Evolutionary conservation across 2,113 vertebrate species (phyloP), one percentile per base, ranked within the genome.

Genomic region (Oreotrochilus melanogaster): DNA sequence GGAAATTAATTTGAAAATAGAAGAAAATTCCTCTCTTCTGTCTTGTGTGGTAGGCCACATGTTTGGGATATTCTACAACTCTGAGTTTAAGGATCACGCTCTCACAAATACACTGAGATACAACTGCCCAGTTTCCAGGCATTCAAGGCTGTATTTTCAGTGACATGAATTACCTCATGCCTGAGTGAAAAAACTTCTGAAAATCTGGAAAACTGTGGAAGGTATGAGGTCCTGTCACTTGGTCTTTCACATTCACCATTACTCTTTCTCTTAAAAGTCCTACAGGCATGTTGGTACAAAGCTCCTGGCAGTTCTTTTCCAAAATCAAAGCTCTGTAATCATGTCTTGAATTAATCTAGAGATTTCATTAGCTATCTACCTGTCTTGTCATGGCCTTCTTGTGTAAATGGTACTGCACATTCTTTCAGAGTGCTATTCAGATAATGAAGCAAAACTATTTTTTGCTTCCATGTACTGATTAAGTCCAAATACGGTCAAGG

Each of bases 61-160:
- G 11, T 66, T 86, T 1, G 2, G 51, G 25, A 28, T 72, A 21
- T 48, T 75, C 47, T 82, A 14, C 51, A 65, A 12, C 17, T 62
- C 35, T 45, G 27, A 76, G 16, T 70, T 57, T 70, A 83, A 64
- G 7, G 5, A 58, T 51, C 19, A 22, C 31, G 23, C 0, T 51
- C 48, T 89, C 2, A 1, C 21, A 53, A 71, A 58, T 57, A 11
- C 33, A 9, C 25, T 82, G 62, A 53, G 33, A n/a, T 72, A 18
- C 0, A 0, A 19, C 28, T 54, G 30, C 11, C 35, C 18, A 14
- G 23, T 74, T 75, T 56, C 48, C 48, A 48, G 33, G 5, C n/a
- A 7, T 50, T 65, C 80, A 62, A 1, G 1, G 56, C n/a, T 48
- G 14, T 73, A 25, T 91, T 84, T 82, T 86, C 75, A 79, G 45